Base-by-base conservation (phyloP, 2,797 vertebrate species). In the Bucorvus abyssinicus region DNA sequence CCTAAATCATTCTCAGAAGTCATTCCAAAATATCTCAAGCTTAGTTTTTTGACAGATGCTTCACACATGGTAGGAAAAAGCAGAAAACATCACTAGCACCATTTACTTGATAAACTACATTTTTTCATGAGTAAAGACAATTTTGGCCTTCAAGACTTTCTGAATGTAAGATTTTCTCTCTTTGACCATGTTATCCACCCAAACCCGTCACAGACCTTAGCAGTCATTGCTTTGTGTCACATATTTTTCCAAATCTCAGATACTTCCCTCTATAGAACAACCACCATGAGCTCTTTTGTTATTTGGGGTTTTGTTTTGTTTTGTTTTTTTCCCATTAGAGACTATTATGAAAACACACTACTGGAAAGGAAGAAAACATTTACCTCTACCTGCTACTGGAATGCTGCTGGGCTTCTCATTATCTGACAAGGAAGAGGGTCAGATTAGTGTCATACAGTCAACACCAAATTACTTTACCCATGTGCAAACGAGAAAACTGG, bases 381-480 rank as follows among this genome's bases (percentile, higher is more conserved):
- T 81, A 96, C 94, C 77, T 90, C 65, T 40, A 40, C 38, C 38
- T 40, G 38, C 20, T 70, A 2, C 27, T 56, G 12, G 38, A 75
- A 17, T 11, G 23, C 5, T 10, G 5, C 18, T 53, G 52, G 12
- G 10, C 74, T 94, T 93, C 78, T 97, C 94, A n/a, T 97, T 97
- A 68, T 97, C 97, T 97, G 49, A 23, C 30, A 76, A 90, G 24
- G 49, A 94, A 91, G 29, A 96, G n/a, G 12, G 57, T 84, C 7
- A 96, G 38, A 45, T 77, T 27, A 94, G 57, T 13, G 20, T 55
- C 36, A 85, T 5, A 15, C 13, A 84, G 40, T 44, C 36, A 71
- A 36, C 26, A 49, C 3, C 16, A 14, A 59, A 56, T 42, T 10
- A 82, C 10, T 77, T 65, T 42, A 50, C 3, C 26, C 7, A 10